Evolutionary conservation across 2,888 invertebrate genomes (phyloP), one percentile per base, ranked within the genome.

Genomic region (Tromatobia lineatoria): DNA sequence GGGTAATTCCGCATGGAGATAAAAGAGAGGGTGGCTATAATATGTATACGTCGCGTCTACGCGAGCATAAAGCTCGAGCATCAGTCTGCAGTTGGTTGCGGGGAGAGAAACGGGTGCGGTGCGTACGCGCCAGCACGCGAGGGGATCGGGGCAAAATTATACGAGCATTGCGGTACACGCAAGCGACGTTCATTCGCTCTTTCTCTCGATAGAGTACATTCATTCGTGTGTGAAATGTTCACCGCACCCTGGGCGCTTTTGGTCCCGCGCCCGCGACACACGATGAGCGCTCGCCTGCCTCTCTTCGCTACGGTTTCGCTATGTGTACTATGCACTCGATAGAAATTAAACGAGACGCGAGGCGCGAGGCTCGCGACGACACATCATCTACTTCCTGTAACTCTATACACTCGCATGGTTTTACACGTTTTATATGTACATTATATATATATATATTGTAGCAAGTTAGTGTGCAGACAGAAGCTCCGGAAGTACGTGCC

Each of bases 171-270:
- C 75, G 50, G 64, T 64, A 74, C 61, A 64, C 47, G 64, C 74
- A 13, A 42, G 18, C 15, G 7, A 50, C 42, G 34, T 64, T 64
- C 64, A 64, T 75, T 64, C 75, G 34, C 64, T 64, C 64, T 64
- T 52, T 64, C 64, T 38, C 50, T 45, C 50, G 61, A 25, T 52
- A 54, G 4, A 25, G 47, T 29, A 61, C 73, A 59, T 29, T 74
- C 73, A 59, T 45, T 74, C 59, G 64, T 54, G 57, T 67, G 52
- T 57, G 29, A 75, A 80, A 80, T 80, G 38, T 80, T 80, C 59
- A 74, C 74, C 80, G 74, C 80, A 80, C 80, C 80, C 80, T 80
- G 42, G 45, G 74, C 59, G 69, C 47, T 70, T 79, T 79, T 71
- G 42, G 59, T 18, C n/a, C 47, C 13, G 54, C 20, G 11, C 71